Evolutionary conservation across 2,113 vertebrate genomes (phyloP).

Genomic region (Ciconia boyciana): DNA sequence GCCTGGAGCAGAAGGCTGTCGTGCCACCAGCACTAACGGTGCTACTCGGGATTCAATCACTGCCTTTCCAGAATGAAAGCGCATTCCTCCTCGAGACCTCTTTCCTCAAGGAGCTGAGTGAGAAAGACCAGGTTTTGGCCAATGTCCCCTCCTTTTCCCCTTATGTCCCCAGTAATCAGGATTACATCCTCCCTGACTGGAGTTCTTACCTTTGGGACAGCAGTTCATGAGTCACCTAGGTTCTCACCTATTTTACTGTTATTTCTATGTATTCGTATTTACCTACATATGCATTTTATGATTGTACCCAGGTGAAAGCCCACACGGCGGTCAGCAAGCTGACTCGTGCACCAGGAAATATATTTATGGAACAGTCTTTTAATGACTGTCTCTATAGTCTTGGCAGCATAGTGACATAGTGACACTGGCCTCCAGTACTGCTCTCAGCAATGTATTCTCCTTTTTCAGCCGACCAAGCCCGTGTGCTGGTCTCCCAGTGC

Average conservation of each 20-base stretch:
- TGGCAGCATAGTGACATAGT: not conserved
- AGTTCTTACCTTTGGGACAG: not conserved
- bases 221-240: not conserved
- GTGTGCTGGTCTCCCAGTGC: not conserved
- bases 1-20: not conserved
- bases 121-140: not conserved
- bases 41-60: not conserved
- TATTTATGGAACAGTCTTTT: slow-evolving; percentile 8
- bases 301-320: not conserved
- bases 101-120: not conserved
- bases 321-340: slow-evolving; percentile 6
- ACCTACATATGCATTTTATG: not conserved
- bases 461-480: not conserved
- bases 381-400: not conserved
- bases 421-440: not conserved
- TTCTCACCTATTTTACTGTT: not conserved
- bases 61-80: no score
- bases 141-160: not conserved
- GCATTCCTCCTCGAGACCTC: accelerated
- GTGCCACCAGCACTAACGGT: not conserved
- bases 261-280: not conserved
- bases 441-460: not conserved
- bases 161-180: not conserved
- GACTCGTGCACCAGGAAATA: not conserved
- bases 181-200: not conserved